phyloP scores from a whole-genome alignment of 2,113 vertebrate genomes.

The Oryzias javanicus region DNA sequence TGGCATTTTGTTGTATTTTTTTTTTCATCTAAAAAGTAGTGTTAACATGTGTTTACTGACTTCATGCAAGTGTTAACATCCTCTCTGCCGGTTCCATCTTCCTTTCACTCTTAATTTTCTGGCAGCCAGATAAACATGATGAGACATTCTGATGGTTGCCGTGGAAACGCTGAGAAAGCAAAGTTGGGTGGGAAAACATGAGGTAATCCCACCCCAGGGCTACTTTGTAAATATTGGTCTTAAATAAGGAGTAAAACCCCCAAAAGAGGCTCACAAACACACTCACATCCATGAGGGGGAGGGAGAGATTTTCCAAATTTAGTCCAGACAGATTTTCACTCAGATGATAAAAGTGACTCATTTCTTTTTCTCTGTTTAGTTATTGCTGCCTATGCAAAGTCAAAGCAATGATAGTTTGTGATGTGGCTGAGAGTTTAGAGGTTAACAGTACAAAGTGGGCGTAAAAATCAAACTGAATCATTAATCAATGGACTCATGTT shows the following conservation, averaged over 20 bases:
- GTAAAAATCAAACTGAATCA: conserved; percentile 1
- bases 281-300: conserved; percentile 41
- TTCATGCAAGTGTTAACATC: conserved; percentile 33
- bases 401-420: conserved; percentile 46
- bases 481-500: conserved; percentile 6
- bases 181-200: conserved; percentile 91
- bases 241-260: conserved; percentile 87
- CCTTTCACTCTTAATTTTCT: conserved; percentile 82
- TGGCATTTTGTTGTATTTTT: not conserved
- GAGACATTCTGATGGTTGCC: conserved; percentile 89
- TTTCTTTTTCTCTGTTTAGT: conserved; percentile 56
- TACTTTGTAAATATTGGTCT: conserved; percentile 96
- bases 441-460: conserved; percentile 11
- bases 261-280: conserved; percentile 58
- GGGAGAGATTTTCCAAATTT: conserved; percentile 45
- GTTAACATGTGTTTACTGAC: conserved; percentile 14
- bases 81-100: conserved; percentile 50
- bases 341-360: conserved; percentile 41
- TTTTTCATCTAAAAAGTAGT: conserved; percentile 9
- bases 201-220: conserved; percentile 94
- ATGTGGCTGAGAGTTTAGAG: conserved; percentile 48
- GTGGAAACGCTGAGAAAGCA: conserved; percentile 90
- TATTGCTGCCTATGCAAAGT: conserved; percentile 38
- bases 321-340: conserved; percentile 49
- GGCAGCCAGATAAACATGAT: conserved; percentile 89